Evolutionary conservation across 2,888 invertebrate genomes (phyloP), one percentile per base, ranked within the genome.

Genomic region (Drosophila robusta): DNA sequence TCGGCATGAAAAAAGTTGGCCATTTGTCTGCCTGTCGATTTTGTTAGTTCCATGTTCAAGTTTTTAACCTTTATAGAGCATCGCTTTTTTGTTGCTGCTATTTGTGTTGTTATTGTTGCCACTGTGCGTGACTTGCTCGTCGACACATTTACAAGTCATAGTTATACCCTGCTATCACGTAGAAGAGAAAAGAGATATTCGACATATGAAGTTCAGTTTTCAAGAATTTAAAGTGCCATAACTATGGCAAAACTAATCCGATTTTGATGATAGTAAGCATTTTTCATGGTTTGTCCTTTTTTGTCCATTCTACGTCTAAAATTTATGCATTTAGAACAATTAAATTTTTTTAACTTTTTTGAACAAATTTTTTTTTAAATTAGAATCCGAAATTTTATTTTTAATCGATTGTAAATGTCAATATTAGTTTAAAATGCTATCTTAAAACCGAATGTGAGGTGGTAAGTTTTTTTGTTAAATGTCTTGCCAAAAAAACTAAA

Each of bases 1-100:
- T 49, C 63, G 57, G 47, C 51, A 54, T 46, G 34, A 46, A 45
- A 42, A 64, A 54, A 34, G 42, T 70, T 70, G 56, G 39, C 29
- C 58, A 71, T 71, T 76, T 60, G 56, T 58, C 50, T 18, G 67
- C 47, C 65, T 61, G 68, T 69, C 52, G 56, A 64, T 61, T 62
- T 71, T 69, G 75, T 71, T 62, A 54, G 65, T 75, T 72, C 36
- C 55, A 52, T 55, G 64, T 68, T 68, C 54, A 84, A 80, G 81
- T 80, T 84, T 67, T 73, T 75, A 68, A 70, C 67, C 72, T 84
- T 80, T 78, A 67, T 66, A 62, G 64, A 70, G 64, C 71, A 55
- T 58, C 44, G 64, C 51, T 57, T 73, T 65, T 57, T 66, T 75
- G 49, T 45, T 55, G 32, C 50, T 45, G 22, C 32, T 5, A 2